phyloP scores from a whole-genome alignment of 2,888 invertebrate genomes.

The Tridacna crocea region DNA sequence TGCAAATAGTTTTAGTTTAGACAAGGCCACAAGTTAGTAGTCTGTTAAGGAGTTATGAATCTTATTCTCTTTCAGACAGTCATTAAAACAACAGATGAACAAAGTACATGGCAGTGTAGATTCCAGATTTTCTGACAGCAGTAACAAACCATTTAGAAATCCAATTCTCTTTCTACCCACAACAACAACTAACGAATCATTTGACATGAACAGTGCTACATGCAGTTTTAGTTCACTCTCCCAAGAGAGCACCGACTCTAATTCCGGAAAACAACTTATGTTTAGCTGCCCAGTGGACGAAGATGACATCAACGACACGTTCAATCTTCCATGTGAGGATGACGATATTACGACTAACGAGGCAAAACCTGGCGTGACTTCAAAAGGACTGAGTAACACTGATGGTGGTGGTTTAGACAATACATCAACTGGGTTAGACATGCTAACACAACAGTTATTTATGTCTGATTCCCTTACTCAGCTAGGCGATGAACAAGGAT shows the following conservation, averaged over 20 bases:
- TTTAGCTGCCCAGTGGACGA: constrained; percentile 44
- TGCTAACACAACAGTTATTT: constrained; percentile 14
- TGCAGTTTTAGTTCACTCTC: constrained; percentile 27
- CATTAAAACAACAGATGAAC: background rate
- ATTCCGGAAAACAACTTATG: constrained; percentile 40
- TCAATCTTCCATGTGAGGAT: constrained; percentile 22
- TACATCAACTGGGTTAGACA: constrained; percentile 5
- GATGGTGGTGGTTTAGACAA: background rate
- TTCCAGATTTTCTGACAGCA: background rate
- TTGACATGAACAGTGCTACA: background rate
- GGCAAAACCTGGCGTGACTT: background rate
- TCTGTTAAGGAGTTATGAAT: too few relatives aligned
- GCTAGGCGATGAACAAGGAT: constrained; percentile 46
- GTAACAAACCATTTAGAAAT: constrained; percentile 9
- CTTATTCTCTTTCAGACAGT: constrained; percentile 1
- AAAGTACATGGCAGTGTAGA: background rate
- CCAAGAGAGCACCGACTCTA: constrained; percentile 42
- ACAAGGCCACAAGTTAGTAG: too few relatives aligned
- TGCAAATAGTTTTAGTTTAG: too few relatives aligned
- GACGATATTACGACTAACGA: constrained; percentile 5
- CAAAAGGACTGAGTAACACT: background rate
- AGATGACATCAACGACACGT: constrained; percentile 20
- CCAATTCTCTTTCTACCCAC: constrained; percentile 49
- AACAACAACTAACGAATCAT: constrained; percentile 7
- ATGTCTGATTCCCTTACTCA: constrained; percentile 26